Evolutionary conservation across 1,140 invertebrate species (phyloP).

Genomic region (Metaphire vulgaris): DNA sequence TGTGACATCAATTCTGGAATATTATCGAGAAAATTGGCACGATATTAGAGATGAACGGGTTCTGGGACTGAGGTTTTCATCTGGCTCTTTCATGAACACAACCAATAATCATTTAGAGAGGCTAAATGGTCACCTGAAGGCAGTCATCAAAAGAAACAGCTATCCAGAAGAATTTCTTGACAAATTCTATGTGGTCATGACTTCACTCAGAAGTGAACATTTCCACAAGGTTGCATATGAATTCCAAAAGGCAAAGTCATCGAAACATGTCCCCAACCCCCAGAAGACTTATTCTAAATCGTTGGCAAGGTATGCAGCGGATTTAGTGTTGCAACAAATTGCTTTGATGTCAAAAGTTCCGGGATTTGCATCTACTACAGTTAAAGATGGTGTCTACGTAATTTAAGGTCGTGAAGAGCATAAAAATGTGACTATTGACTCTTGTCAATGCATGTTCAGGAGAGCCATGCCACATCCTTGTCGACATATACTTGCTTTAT

Average conservation of each 20-base stretch:
- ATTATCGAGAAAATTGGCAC: not conserved
- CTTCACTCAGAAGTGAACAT: not conserved
- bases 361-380: too few relatives aligned
- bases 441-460: too few relatives aligned
- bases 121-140: not conserved
- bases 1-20: not conserved
- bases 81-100: not conserved
- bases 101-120: not conserved
- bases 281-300: not conserved
- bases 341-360: too few relatives aligned
- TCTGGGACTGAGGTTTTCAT: not conserved
- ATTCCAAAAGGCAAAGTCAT: not conserved
- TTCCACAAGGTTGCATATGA: not conserved
- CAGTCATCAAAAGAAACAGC: not conserved
- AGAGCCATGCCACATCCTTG: too few relatives aligned
- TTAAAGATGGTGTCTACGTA: too few relatives aligned
- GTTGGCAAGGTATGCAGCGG: not conserved
- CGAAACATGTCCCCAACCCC: not conserved
- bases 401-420: too few relatives aligned
- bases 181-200: not conserved
- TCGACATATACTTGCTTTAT: too few relatives aligned
- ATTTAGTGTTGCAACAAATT: not conserved
- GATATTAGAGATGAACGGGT: not conserved
- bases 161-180: not conserved
- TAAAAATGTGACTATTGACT: too few relatives aligned